Evolutionary conservation across 2,888 invertebrate species (phyloP), one percentile per base, ranked within the genome.

Genomic region (Aphodius granarius): DNA sequence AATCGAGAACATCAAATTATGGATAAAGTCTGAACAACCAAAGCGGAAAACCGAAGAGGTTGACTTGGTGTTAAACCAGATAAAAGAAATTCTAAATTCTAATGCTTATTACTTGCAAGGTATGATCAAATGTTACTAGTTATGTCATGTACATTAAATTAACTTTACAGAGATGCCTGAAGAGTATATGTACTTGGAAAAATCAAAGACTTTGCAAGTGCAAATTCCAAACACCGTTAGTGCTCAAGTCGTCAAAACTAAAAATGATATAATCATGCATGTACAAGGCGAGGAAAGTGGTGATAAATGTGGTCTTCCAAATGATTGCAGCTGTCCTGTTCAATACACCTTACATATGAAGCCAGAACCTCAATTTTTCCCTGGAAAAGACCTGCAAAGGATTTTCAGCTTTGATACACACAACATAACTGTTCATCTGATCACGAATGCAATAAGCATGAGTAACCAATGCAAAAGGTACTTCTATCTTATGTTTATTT

Each of bases 181-280:
- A 70, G 83, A 85, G 73, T 83, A 82, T 73, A 81, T 86, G 80
- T 86, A 86, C 78, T 80, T 87, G 20, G 86, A 87, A 79, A 84
- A 82, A 77, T 83, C 84, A 3, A 79, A 80, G 4, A 81, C 81
- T 22, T 71, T 86, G n/a, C 83, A 85, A 78, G 81, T 86, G 71
- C 74, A 81, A 22, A 73, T 85, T 64, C 80, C 81, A 16, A 84
- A 85, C 72, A 78, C 82, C 9, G 73, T 80, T 13, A 80, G 79
- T 73, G 84, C 84, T 2, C 80, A 82, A 63, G 78, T 81, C 2
- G 74, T 81, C 3, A 66, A 80, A 72, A 78, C 78, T 16, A 81
- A 83, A 73, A 81, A 81, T 63, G 81, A 82, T 73, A 77, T 83
- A 43, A 73, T 85, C 22, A 80, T 86, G 18, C 81, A 86, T 66